Conservation (phyloP, 2,797 vertebrate genomes). For the Emys orbicularis region DNA sequence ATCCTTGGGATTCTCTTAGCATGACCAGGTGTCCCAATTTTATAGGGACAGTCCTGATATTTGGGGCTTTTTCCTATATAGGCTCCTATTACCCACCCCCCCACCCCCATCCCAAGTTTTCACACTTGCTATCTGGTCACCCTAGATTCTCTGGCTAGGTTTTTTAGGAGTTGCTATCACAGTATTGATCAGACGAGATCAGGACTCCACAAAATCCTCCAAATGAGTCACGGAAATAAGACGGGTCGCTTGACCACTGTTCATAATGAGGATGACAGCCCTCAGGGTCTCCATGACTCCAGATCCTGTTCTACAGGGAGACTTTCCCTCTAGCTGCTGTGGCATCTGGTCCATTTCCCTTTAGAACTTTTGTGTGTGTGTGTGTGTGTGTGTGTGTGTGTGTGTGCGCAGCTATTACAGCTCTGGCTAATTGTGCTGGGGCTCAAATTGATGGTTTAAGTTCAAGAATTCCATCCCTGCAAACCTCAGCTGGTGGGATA, state of each 20-base stretch:
- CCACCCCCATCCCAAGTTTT: no score
- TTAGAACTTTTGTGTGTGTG: neutral
- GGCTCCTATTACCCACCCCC: no score
- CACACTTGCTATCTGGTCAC: no score
- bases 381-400: no score
- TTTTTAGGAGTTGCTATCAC: slow-evolving; percentile 9
- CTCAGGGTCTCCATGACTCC: neutral
- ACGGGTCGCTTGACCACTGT: neutral
- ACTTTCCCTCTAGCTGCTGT: neutral
- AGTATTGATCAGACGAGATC: neutral
- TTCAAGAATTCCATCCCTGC: neutral
- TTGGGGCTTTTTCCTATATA: no score
- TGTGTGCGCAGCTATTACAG: neutral
- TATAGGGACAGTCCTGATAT: no score
- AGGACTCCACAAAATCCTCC: neutral
- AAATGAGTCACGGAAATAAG: neutral
- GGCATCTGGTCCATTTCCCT: neutral
- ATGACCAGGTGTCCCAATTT: no score
- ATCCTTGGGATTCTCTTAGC: neutral
- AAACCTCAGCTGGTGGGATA: neutral
- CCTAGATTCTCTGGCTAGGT: neutral
- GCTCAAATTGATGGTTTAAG: neutral
- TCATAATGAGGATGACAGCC: neutral
- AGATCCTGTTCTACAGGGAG: neutral
- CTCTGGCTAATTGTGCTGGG: neutral